A percentile compares a stretch with the other conserved stretches of the same genome.
Conservation (phyloP, 2,888 invertebrate genomes). For the Trissoscelio sp. region DNA sequence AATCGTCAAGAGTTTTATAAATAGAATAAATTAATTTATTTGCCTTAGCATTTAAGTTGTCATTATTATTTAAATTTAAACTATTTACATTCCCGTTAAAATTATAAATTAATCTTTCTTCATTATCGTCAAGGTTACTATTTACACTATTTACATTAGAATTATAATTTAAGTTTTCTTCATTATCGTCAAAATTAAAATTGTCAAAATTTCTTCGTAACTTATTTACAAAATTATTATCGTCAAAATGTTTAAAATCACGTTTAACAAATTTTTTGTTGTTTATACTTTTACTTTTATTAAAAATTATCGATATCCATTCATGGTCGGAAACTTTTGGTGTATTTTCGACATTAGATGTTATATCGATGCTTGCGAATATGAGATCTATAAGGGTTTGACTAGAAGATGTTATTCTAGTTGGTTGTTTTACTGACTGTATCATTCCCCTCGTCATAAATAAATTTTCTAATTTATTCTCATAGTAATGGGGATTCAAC, state of each 20-base stretch:
- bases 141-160: slow-evolving; percentile 1
- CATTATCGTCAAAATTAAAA: slow-evolving; percentile 25
- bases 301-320: slow-evolving; percentile 32
- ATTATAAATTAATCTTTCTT: background rate
- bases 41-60: slow-evolving; percentile 20
- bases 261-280: slow-evolving; percentile 26
- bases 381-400: slow-evolving; percentile 8
- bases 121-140: background rate
- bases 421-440: background rate
- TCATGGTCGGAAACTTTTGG: slow-evolving; percentile 42
- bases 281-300: background rate
- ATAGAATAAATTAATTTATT: slow-evolving; percentile 26
- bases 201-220: slow-evolving; percentile 23
- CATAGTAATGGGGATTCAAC: slow-evolving; percentile 22
- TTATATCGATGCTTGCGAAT: slow-evolving; percentile 6
- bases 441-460: slow-evolving; percentile 26
- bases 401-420: background rate
- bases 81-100: slow-evolving; percentile 2
- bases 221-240: slow-evolving; percentile 19
- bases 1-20: background rate
- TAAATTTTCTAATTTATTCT: slow-evolving; percentile 15
- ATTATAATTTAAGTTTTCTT: slow-evolving; percentile 12
- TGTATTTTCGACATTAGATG: slow-evolving; percentile 6
- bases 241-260: slow-evolving; percentile 34
- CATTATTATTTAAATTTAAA: slow-evolving; percentile 2